Evolutionary conservation across 2,113 vertebrate genomes (phyloP).

Genomic region (Panthera leo): DNA sequence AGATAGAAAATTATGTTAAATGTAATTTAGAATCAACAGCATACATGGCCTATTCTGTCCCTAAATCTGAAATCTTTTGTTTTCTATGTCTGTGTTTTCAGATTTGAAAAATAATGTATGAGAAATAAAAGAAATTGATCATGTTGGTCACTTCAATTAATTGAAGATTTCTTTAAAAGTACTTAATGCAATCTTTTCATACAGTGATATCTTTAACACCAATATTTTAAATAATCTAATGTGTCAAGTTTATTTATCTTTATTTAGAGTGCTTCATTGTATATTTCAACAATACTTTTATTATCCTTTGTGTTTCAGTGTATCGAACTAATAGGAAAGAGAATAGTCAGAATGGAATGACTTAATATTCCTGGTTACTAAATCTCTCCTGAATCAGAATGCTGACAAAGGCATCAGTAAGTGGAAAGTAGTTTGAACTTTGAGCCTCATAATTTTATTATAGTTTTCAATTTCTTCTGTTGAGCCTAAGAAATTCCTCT

Average conservation of each 20-base stretch:
- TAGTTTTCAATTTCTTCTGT: background rate
- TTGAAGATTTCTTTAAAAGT: background rate
- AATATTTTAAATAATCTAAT: background rate
- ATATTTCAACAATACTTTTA: background rate
- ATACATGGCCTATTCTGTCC: background rate
- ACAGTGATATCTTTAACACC: background rate
- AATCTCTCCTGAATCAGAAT: background rate
- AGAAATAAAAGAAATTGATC: background rate
- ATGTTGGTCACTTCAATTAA: background rate
- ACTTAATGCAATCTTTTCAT: background rate
- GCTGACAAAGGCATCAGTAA: background rate
- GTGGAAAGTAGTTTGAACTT: background rate
- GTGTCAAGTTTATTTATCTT: background rate
- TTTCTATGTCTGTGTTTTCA: background rate
- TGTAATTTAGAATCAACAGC: background rate
- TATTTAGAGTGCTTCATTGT: background rate
- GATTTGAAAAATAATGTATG: background rate
- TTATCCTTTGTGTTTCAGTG: background rate
- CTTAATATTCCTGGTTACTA: background rate
- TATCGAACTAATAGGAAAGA: background rate
- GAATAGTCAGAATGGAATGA: background rate
- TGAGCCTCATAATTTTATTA: background rate
- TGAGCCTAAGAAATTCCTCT: background rate
- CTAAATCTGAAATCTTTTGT: background rate
- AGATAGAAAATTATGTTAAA: background rate